Evolutionary conservation across 2,888 invertebrate genomes (phyloP), one percentile per base, ranked within the genome.

Genomic region (Rutpela maculata): DNA sequence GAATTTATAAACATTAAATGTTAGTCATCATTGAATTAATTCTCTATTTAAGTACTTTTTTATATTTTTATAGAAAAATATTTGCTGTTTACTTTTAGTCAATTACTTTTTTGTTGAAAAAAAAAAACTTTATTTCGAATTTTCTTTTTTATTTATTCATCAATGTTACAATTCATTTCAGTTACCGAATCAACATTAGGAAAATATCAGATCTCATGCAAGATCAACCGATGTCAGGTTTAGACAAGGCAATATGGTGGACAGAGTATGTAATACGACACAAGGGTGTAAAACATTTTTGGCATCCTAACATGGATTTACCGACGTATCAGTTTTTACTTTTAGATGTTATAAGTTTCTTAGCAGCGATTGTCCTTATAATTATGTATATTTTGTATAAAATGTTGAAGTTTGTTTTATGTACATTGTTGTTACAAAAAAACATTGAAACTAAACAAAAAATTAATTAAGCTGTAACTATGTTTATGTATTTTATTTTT

Each of bases 231-330:
- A 81, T 83, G 77, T 77, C 81, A 10, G 82, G 85, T 19, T 70
- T 87, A 18, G 83, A 86, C 22, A 80, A 83, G 63, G 86, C 86
- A 10, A 78, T 86, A 9, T 86, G 86, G 84, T 87, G 86, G 85
- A 85, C 84, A 6, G 87, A 88, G 78, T 88, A 85, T 75, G 83
- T 86, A 6, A 81, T 88, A 10, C 80, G 86, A 56, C 79, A 86
- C 57, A 84, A 81, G 71, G 86, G 85, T 15, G 84, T 84, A 0
- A 77, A 76, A 62, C 83, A 85, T 71, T 80, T 87, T 80, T 74
- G 76, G 70, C 77, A 79, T 74, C 81, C 84, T 56, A 60, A 75
- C 17, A 18, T 81, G 43, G 78, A 83, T 68, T 56, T 86, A 43
- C 83, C 85, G 0, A 72, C 79, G 18, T 84, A 85, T 43, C 82